Evolutionary conservation across 2,113 vertebrate species (phyloP), one percentile per base, ranked within the genome.

Genomic region (Dunckerocampus dactyliophorus): DNA sequence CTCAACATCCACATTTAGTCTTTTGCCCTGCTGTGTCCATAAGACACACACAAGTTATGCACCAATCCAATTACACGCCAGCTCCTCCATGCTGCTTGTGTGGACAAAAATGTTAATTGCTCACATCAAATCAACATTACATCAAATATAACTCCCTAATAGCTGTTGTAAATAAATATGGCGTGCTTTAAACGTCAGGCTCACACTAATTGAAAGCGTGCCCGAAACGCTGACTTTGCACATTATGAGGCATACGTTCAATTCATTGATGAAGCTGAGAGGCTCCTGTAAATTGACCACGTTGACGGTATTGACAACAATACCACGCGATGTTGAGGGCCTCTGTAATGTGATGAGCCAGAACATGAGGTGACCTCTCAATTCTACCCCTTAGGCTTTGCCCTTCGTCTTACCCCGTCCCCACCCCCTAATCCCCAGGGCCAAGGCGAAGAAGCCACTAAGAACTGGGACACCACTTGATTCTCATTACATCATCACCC

Each of bases 141-240:
- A 77, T 82, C 74, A 90, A 87, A 82, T 80, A 89, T 82, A 65
- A 81, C 74, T 14, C 70, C 75, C 63, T 46, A 46, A 62, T 47
- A 50, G 64, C 19, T 47, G 62, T 60, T 63, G 87, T 87, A 82
- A 88, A 88, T 88, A 83, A 83, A 59, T 55, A 14, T 12, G 56
- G 34, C 65, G 65, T 8, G 17, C 42, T 71, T 79, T 85, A 76
- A 84, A 80, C 79, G 75, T 68, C 20, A 21, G 54, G 66, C 60
- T 51, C 15, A 50, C 60, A 24, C 70, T 85, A 84, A 87, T 81
- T 81, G 74, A 89, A 81, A 81, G 74, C 77, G 76, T 57, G 34
- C 31, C 74, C 57, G 71, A 74, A 87, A 57, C 76, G 87, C 85
- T 88, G 89, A 89, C 81, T 80, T 53, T 63, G 70, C 57, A 65